Evolutionary conservation across 2,888 invertebrate species (phyloP), one percentile per base, ranked within the genome.

Genomic region (Neoascia interrupta): DNA sequence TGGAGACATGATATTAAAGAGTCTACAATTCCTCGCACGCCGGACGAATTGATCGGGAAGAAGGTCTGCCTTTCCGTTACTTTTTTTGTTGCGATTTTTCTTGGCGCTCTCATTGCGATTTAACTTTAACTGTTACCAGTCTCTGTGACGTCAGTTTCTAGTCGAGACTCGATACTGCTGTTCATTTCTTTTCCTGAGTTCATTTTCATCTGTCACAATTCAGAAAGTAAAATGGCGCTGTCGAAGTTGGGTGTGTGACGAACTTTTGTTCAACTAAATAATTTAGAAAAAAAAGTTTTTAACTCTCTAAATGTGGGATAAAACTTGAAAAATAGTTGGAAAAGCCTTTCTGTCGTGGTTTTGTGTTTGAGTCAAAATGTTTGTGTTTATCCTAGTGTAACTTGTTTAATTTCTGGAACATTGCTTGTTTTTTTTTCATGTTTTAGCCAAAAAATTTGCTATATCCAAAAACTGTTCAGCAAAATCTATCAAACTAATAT

Each of bases 141-240:
- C n/a, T n/a, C n/a, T n/a, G n/a, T n/a, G n/a, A n/a, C n/a, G n/a
- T n/a, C n/a, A n/a, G n/a, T n/a, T n/a, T n/a, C n/a, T n/a, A n/a
- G n/a, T n/a, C n/a, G n/a, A n/a, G n/a, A n/a, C n/a, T n/a, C n/a
- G n/a, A n/a, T n/a, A n/a, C n/a, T n/a, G n/a, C n/a, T n/a, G n/a
- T n/a, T n/a, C n/a, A n/a, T n/a, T n/a, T n/a, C n/a, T n/a, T n/a
- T n/a, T n/a, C n/a, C n/a, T n/a, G n/a, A 31, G 21, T 31, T 58
- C 36, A 37, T 53, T 11, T 8, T 11, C 21, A 37, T 49, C 70
- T 63, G 64, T n/a, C n/a, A n/a, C n/a, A n/a, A n/a, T n/a, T 81
- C 82, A 84, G 81, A 84, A 83, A 82, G 82, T 82, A 85, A 85
- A 85, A 85, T 85, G 84, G 84, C 84, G 85, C 84, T 83, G 81